These are phyloP conservation scores for Pedionomus torquatus DNA, from an alignment of 2,113 vertebrate genomes.

Conservation along the genomic window DNA sequence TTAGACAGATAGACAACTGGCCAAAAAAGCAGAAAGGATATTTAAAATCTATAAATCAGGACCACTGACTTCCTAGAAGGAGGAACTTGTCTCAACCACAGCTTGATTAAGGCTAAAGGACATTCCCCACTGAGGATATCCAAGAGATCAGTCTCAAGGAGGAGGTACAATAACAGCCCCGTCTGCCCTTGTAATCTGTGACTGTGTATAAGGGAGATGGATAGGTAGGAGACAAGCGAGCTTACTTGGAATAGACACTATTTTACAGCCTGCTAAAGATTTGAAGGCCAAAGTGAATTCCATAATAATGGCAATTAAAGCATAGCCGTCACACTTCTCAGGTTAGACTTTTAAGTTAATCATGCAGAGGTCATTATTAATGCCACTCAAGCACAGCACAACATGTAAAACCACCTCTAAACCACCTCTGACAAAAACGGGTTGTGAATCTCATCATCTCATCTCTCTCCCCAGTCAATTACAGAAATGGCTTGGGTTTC, in stretches of 20 bases:
- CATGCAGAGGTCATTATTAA: constrained; percentile 18
- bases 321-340: constrained; percentile 7
- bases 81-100: background rate
- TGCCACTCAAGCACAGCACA: constrained; percentile 31
- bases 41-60: background rate
- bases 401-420: constrained; percentile 17
- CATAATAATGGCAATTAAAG: constrained; percentile 44
- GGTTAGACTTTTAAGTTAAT: constrained; percentile 4
- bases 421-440: background rate
- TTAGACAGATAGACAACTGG: background rate
- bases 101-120: background rate
- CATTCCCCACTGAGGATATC: background rate
- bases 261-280: constrained; percentile 16
- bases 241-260: background rate
- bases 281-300: constrained; percentile 34
- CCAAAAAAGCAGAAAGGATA: background rate
- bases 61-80: background rate
- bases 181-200: constrained; percentile 17
- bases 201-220: background rate
- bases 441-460: background rate
- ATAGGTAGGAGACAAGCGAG: background rate
- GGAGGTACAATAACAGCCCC: background rate
- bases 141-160: background rate
- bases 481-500: background rate
- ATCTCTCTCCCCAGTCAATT: background rate